Base-by-base conservation (phyloP, 1,140 invertebrate genomes). In the Geopemphigus sp. region DNA sequence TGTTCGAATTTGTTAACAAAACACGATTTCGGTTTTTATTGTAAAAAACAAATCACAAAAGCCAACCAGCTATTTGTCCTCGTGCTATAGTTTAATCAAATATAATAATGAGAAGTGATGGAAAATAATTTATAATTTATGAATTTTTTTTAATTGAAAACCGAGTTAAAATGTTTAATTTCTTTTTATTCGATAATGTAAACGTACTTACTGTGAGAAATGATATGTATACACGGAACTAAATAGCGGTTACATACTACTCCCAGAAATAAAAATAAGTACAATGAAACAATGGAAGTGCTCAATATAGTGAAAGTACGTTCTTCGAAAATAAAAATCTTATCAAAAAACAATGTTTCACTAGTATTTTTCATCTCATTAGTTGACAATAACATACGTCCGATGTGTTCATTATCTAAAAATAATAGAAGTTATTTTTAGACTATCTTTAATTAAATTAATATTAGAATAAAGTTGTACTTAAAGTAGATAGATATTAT, bases 221-320 rank as follows among this genome's bases (percentile, higher is more conserved):
- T 88, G 80, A 86, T 87, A 84, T 89, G 88, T 57, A 90, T 88
- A 32, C 88, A 87, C 0, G 89, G 88, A 1, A 90, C 89, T 81
- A 90, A 90, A 82, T 87, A 89, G 57, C 88, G 87, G 83, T 90
- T 88, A 83, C 89, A 90, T 10, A 90, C 86, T 50, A 89, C 85
- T 1, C 88, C 89, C 6, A 90, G 83, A 10, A 88, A 82, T 10
- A 89, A 82, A 82, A 88, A 89, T 50, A 90, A 84, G 85, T 91
- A 91, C 81, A 87, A 84, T 8, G 88, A 87, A 5, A 89, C 83
- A 15, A 89, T 15, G 63, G 89, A 76, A 47, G 80, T 61, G 19
- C 81, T 57, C 24, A 81, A 29, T 26, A 81, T 68, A 1, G 80
- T 78, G 3, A 50, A 50, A 19, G 22, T 50, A 15, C 39, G 74